Conservation (phyloP, 2,113 vertebrate genomes). For the Hucho hucho region DNA sequence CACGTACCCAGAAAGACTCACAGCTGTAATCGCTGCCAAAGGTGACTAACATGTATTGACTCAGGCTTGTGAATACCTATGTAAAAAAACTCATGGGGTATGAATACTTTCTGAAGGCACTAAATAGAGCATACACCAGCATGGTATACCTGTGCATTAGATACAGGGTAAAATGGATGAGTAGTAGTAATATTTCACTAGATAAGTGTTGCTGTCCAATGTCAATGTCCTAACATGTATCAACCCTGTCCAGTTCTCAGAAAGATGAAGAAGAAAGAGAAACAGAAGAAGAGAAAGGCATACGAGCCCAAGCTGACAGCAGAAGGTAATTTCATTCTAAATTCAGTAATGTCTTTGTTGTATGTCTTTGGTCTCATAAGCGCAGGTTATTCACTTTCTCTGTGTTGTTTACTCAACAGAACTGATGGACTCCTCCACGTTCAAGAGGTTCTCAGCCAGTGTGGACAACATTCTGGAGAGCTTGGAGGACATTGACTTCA, state of each 20-base stretch:
- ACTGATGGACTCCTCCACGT: slow-evolving; percentile 99
- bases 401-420: slow-evolving; percentile 63
- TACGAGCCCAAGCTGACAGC: slow-evolving; percentile 97
- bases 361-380: neutral
- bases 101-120: no score
- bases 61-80: no score
- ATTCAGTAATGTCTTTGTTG: neutral
- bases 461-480: slow-evolving; percentile 97
- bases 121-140: neutral
- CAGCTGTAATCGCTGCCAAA: slow-evolving; percentile 62
- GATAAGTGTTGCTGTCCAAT: neutral
- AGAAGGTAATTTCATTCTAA: slow-evolving; percentile 58
- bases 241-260: slow-evolving; percentile 82
- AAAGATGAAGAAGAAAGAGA: slow-evolving; percentile 94
- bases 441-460: slow-evolving; percentile 91
- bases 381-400: neutral
- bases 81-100: no score
- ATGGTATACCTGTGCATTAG: neutral
- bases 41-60: slow-evolving; percentile 82
- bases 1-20: no score
- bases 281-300: slow-evolving; percentile 94
- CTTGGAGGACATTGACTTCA: slow-evolving; percentile 97
- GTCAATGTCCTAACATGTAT: neutral
- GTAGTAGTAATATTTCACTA: neutral
- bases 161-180: neutral